phyloP scores from a whole-genome alignment of 2,113 vertebrate genomes.

The Amphiprion ocellaris region DNA sequence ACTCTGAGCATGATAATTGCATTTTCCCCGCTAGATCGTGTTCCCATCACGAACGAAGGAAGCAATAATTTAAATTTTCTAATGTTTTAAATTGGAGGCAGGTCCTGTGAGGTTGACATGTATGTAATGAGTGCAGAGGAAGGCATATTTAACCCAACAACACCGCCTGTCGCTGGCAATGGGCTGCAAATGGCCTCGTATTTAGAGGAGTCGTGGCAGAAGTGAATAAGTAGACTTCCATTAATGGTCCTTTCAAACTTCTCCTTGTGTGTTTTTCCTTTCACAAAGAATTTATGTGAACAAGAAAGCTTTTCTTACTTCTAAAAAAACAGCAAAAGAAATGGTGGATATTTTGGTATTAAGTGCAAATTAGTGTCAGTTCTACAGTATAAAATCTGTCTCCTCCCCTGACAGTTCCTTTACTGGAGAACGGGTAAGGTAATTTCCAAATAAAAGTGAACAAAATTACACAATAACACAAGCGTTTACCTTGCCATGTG shows the following conservation, averaged over 20 bases:
- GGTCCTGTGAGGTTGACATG: conserved; percentile 84
- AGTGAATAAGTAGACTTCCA: conserved; percentile 42
- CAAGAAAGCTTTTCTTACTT: conserved; percentile 37
- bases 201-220: conserved; percentile 45
- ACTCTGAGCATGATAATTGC: conserved; percentile 76
- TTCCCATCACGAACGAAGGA: conserved; percentile 86
- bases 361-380: conserved; percentile 65
- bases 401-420: conserved; percentile 37
- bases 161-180: conserved; percentile 80
- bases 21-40: conserved; percentile 82
- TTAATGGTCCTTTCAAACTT: conserved; percentile 39
- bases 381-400: conserved; percentile 33
- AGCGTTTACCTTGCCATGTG: conserved; percentile 28
- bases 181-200: conserved; percentile 74
- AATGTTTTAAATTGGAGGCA: conserved; percentile 89
- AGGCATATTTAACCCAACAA: conserved; percentile 83
- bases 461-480: conserved; percentile 30
- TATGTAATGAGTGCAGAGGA: conserved; percentile 82
- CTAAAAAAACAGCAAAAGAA: conserved; percentile 31
- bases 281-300: conserved; percentile 54
- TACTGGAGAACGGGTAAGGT: conserved; percentile 15
- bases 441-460: conserved; percentile 57
- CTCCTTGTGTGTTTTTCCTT: conserved; percentile 53
- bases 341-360: conserved; percentile 50
- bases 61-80: conserved; percentile 86